These are phyloP conservation scores for Dermolepida albohirtum DNA, from an alignment of 2,888 invertebrate species.

Conservation along the genomic window DNA sequence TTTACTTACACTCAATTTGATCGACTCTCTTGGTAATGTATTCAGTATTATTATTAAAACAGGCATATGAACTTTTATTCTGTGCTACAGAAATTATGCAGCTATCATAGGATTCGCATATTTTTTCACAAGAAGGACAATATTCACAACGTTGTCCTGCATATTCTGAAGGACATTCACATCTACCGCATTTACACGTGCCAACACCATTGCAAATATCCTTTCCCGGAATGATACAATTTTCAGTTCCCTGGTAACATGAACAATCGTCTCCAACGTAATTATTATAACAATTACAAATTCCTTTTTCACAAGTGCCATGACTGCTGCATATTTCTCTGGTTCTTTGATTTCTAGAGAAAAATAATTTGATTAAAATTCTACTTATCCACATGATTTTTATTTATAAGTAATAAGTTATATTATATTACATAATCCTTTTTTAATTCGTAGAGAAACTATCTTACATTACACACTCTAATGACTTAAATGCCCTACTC, in stretches of 20 bases:
- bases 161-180: conserved; percentile 58
- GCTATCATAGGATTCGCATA: conserved; percentile 68
- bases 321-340: conserved; percentile 71
- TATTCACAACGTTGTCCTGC: conserved; percentile 69
- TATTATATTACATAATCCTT: too few species aligned
- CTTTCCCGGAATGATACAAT: conserved; percentile 68
- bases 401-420: too few species aligned
- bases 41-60: conserved; percentile 37
- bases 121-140: conserved; percentile 67
- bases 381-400: not conserved
- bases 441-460: too few species aligned
- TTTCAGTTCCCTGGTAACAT: conserved; percentile 67
- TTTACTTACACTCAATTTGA: conserved; percentile 38
- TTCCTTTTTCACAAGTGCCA: conserved; percentile 82
- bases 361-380: conserved; percentile 18
- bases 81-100: conserved; percentile 56
- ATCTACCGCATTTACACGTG: conserved; percentile 78
- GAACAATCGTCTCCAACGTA: conserved; percentile 72
- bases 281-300: conserved; percentile 74
- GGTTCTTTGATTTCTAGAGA: conserved; percentile 51
- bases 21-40: conserved; percentile 39
- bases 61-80: conserved; percentile 39
- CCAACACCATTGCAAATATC: conserved; percentile 80
- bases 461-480: too few species aligned
- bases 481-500: too few species aligned